Conservation (phyloP, 2,113 vertebrate genomes). For the Triplophysa rosa region DNA sequence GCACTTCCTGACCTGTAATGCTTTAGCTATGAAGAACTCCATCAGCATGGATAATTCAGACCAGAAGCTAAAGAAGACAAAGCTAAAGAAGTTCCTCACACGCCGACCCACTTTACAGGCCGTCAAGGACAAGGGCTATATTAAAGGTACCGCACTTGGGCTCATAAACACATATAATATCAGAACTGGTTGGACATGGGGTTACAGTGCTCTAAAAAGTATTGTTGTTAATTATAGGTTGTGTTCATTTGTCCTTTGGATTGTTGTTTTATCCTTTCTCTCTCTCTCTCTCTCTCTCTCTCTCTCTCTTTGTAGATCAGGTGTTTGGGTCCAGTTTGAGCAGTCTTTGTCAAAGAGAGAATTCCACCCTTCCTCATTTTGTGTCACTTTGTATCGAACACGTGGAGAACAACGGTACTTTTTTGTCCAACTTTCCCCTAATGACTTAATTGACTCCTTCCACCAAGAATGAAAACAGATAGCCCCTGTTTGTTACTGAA, state of each 20-base stretch:
- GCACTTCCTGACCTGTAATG: constrained; percentile 40
- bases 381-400: constrained; percentile 91
- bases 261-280: neutral
- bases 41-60: constrained; percentile 83
- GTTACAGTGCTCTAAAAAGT: neutral
- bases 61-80: constrained; percentile 92
- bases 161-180: neutral
- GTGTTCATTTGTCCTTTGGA: neutral
- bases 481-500: neutral
- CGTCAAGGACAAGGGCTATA: constrained; percentile 95
- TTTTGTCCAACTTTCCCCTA: neutral
- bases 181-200: neutral
- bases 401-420: constrained; percentile 83
- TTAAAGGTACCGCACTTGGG: constrained; percentile 81
- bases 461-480: no score
- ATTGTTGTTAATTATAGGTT: no score
- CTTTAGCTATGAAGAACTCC: constrained; percentile 80
- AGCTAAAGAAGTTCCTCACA: constrained; percentile 94
- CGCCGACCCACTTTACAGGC: constrained; percentile 91
- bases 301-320: constrained; percentile 77
- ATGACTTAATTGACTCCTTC: no score
- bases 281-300: neutral
- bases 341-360: constrained; percentile 88
- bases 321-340: constrained; percentile 92
- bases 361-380: constrained; percentile 84